A percentile compares a stretch with the other conserved stretches of the same genome.
Conservation (phyloP, 1,140 invertebrate genomes). For the Micrasema minimum region DNA sequence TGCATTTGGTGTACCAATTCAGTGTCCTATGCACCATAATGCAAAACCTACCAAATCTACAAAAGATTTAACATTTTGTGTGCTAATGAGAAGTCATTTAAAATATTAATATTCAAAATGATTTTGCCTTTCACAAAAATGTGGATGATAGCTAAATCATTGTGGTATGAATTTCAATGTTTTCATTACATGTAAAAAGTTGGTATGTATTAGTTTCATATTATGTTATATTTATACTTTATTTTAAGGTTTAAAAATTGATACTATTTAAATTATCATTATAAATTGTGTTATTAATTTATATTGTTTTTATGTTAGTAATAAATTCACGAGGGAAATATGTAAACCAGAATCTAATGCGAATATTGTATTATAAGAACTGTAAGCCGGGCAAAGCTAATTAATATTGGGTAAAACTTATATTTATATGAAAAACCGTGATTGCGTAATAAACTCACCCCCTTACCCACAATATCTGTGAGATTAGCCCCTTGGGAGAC, state of each 20-base stretch:
- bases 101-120: no score
- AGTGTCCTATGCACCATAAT: no score
- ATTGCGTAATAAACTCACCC: conserved; percentile 30
- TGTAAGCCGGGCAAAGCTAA: conserved; percentile 2
- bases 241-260: background rate
- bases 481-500: conserved; percentile 16
- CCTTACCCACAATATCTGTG: conserved; percentile 14
- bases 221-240: background rate
- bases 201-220: conserved; percentile 2
- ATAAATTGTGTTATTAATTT: no score
- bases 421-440: conserved; percentile 30
- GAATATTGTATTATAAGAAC: background rate
- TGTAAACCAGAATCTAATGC: background rate
- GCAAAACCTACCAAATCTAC: no score
- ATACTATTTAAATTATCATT: background rate
- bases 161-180: background rate
- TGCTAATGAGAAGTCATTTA: no score
- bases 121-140: no score
- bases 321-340: conserved; percentile 21
- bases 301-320: no score
- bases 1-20: no score
- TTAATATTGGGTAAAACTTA: conserved; percentile 31
- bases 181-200: background rate
- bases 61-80: no score
- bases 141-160: no score